These are phyloP conservation scores for Meteorus colon DNA, from an alignment of 2,888 invertebrate genomes.

Conservation along the genomic window DNA sequence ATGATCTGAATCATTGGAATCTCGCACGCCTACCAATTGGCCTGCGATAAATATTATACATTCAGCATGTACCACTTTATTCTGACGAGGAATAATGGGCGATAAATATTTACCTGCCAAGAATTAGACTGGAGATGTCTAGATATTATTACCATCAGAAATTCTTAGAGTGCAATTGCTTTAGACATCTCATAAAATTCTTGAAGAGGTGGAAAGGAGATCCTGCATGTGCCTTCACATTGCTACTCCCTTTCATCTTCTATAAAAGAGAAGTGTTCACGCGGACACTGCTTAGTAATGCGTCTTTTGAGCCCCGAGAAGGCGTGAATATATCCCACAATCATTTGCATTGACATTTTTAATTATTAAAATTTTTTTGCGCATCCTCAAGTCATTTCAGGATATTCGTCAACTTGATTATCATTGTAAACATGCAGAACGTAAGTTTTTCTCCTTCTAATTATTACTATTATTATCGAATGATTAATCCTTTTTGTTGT, in stretches of 20 bases:
- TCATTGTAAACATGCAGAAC: not conserved
- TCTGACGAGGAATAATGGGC: not conserved
- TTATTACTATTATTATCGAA: not conserved
- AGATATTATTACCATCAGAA: conserved; percentile 1
- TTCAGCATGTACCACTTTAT: not conserved
- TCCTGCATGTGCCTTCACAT: conserved; percentile 36
- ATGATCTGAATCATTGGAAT: conserved; percentile 7
- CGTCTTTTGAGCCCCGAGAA: not conserved
- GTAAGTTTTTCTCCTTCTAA: not conserved
- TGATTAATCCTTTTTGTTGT: not conserved
- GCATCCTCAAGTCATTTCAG: too few relatives aligned
- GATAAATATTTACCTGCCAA: not conserved
- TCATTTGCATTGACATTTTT: not conserved
- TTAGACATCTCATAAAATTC: not conserved
- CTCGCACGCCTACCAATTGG: not conserved
- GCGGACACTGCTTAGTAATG: conserved; percentile 21
- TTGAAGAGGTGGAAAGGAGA: conserved; percentile 51
- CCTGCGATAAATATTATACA: not conserved
- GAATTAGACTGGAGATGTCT: not conserved
- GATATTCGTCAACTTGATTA: not conserved
- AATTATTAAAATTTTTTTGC: not conserved
- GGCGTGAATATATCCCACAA: conserved; percentile 5
- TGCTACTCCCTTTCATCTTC: conserved; percentile 63
- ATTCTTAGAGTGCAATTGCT: not conserved
- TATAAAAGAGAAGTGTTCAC: conserved; percentile 65